Percentiles rank a stretch among this genome's conserved stretches.
Evolutionary conservation across 2,888 invertebrate genomes (phyloP).

Genomic region (Dicyrtoma fusca): DNA sequence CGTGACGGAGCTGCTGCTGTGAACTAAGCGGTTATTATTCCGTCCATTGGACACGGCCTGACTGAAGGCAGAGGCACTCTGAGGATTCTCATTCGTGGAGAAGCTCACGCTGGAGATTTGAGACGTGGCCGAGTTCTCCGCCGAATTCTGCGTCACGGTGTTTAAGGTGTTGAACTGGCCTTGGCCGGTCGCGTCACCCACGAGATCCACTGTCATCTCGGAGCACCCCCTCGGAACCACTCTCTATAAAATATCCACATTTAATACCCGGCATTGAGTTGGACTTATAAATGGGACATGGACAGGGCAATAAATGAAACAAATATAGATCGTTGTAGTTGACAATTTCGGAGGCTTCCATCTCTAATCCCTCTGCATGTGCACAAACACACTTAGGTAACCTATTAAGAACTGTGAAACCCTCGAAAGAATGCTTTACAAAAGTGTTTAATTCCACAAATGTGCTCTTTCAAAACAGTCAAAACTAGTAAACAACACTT

Average conservation of each 20-base stretch:
- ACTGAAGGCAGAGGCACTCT: conserved; percentile 53
- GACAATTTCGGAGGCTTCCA: neutral
- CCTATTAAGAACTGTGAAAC: too few relatives aligned
- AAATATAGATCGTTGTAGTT: neutral
- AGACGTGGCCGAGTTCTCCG: conserved; percentile 55
- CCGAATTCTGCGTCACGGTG: conserved; percentile 54
- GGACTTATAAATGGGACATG: neutral
- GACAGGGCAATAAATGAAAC: neutral
- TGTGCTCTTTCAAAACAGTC: too few relatives aligned
- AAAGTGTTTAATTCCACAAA: too few relatives aligned
- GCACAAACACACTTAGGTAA: too few relatives aligned
- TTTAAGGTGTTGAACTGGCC: conserved; percentile 49
- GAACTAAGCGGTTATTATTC: conserved; percentile 53
- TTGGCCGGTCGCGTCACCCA: conserved; percentile 42
- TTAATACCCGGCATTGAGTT: neutral
- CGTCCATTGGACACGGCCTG: conserved; percentile 55
- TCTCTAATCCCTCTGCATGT: too few relatives aligned
- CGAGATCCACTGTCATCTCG: conserved; percentile 54
- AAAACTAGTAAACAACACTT: too few relatives aligned
- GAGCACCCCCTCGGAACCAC: conserved; percentile 56
- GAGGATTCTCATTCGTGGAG: conserved; percentile 53
- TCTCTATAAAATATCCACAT: conserved; percentile 36
- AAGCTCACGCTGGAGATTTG: conserved; percentile 56
- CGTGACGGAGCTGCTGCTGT: conserved; percentile 54
- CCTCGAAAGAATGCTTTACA: too few relatives aligned